Conservation (phyloP, 2,113 vertebrate genomes). For the Tichodroma muraria region DNA sequence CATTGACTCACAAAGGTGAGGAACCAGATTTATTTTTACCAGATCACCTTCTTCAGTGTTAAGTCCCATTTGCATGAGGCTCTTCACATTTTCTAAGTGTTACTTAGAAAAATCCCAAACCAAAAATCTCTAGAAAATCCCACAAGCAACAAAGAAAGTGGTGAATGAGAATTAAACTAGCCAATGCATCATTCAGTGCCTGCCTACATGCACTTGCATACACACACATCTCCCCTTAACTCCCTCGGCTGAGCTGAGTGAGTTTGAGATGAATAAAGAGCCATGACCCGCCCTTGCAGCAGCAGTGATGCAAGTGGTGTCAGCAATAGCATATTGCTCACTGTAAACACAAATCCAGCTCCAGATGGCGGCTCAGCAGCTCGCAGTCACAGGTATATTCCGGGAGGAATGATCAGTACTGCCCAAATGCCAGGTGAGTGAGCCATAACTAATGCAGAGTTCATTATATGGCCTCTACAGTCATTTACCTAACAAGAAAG, state of each 20-base stretch:
- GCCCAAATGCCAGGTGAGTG: background rate
- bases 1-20: background rate
- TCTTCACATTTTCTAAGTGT: too few species aligned
- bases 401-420: background rate
- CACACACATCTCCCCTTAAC: background rate
- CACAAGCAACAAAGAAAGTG: background rate
- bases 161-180: background rate
- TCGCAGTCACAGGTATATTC: background rate
- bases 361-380: slow-evolving; percentile 14
- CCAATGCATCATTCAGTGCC: background rate
- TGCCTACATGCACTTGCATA: background rate
- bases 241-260: background rate
- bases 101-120: background rate
- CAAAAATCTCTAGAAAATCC: background rate
- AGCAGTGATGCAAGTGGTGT: background rate
- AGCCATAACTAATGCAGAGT: background rate
- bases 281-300: background rate
- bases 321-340: background rate
- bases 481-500: background rate
- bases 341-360: background rate
- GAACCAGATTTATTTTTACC: background rate
- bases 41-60: background rate
- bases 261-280: background rate
- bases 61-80: background rate
- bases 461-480: background rate